Base-by-base conservation (phyloP, 1,140 invertebrate species). In the Hycleus phaleratus region DNA sequence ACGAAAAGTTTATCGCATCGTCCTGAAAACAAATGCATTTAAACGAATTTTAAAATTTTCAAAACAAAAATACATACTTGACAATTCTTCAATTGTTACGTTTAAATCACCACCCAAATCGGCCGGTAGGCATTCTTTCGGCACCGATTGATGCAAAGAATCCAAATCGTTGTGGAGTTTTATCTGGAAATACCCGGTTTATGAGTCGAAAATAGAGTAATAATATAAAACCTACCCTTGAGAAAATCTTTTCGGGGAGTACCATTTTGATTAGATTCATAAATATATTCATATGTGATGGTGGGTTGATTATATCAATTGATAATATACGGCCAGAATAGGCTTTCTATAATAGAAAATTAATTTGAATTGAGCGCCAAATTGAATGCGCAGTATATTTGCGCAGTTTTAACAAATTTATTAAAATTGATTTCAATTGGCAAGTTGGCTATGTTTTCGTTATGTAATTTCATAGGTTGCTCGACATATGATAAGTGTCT, bases 141-240 rank as follows among this genome's bases (percentile, higher is more conserved):
- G 88, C 24, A 91, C 75, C 57, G 83, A 82, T 60, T 90, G 82
- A 69, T 91, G 86, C 0, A 93, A 75, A 2, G 84, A 83, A 25
- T 90, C 84, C 7, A 88, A 60, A 11, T 83, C 79, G 53, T 80
- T 84, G 71, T 91, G 89, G 43, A 91, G 82, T 64, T 83, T 84
- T 61, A 93, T 88, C 62, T 90, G 79, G 68, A 32, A 32, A 32
- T 18, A 18, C 2, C 18, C 18, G 18, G 7, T 32, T 32, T 32
- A 32, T 32, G 2, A 5, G 7, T 32, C 32, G 7, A 7, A 32
- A 32, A 32, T 32, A 18, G 18, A 18, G 18, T n/a, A n/a, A n/a
- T n/a, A n/a, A 18, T 1, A 18, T 18, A 18, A 18, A 18, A 18
- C 18, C 18, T 51, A 58, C 56, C 18, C 45, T 58, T 3, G 25